A percentile compares a stretch with the other conserved stretches of the same genome.
phyloP scores from a whole-genome alignment of 2,888 invertebrate genomes.

The Periphyllus acericola region DNA sequence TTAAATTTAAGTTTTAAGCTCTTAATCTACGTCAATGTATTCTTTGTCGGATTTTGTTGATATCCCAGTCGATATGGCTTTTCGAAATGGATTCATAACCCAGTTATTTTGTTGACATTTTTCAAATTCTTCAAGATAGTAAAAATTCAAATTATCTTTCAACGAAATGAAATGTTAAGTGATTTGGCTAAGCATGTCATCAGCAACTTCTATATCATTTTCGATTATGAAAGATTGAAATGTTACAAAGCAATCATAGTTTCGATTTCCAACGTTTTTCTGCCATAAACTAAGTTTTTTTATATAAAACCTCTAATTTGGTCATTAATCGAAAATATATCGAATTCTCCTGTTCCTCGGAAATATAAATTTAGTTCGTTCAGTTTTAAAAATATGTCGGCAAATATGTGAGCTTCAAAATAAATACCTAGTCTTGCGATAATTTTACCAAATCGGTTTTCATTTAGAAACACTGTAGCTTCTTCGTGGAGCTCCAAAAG shows the following conservation, averaged over 20 bases:
- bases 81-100: constrained; percentile 9
- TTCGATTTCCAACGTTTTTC: neutral
- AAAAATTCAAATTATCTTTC: constrained; percentile 37
- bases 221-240: constrained; percentile 21
- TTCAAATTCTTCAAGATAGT: constrained; percentile 9
- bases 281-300: constrained; percentile 31
- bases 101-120: constrained; percentile 10
- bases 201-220: constrained; percentile 25
- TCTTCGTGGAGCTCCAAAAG: no score
- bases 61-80: neutral
- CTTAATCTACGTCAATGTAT: constrained; percentile 5
- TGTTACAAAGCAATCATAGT: constrained; percentile 33
- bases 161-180: constrained; percentile 14
- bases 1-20: neutral
- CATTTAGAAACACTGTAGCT: no score
- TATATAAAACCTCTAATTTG: constrained; percentile 16
- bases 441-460: no score
- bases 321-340: neutral
- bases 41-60: constrained; percentile 9
- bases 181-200: constrained; percentile 11
- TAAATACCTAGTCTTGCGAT: no score
- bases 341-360: neutral
- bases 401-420: no score
- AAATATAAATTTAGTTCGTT: constrained; percentile 4
- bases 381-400: no score